Base-by-base conservation (phyloP, 2,113 vertebrate genomes). In the Bubo blakistoni region DNA sequence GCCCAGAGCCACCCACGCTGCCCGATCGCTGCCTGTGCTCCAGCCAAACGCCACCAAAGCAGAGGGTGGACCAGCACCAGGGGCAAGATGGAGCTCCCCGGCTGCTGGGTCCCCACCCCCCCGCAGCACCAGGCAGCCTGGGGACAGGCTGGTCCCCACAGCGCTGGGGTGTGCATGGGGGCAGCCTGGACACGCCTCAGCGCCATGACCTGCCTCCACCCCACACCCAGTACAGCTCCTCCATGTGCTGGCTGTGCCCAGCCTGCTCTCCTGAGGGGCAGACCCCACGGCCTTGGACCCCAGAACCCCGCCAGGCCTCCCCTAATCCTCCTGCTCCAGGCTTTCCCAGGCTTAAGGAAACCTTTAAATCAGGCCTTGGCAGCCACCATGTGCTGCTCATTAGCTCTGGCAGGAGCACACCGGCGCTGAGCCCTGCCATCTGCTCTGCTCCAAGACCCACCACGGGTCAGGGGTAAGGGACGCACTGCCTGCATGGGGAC, bases 1-100 rank as follows among this genome's bases (percentile, higher is more conserved):
- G 44, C 47, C 74, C 38, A 2, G 74, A 90, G 59, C 17, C 58
- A 51, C 74, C 30, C 8, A 0, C 0, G 1, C 55, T 69, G 6
- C 0, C 0, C 0, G 0, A 10, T 7, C 13, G 0, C 9, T 52
- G 34, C 49, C 63, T 0, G 16, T 10, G 61, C 40, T 44, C 18
- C 47, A 12, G 5, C 1, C 67, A 36, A 30, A 55, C 16, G 3
- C 42, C 2, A 3, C 34, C 10, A 5, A 18, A 38, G 84, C 65
- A 19, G 10, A 9, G 11, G 46, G 18, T 34, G 10, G 55, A 36
- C 32, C 66, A 27, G 30, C 67, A 27, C 38, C 5, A 9, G 65
- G 44, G n/a, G 36, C n/a, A 29, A 19, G 21, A 44, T 4, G 7
- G 40, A 71, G 71, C 62, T 83, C n/a, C 49, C 46, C 29, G 18